Evolutionary conservation across 2,113 vertebrate genomes (phyloP), one percentile per base, ranked within the genome.

Genomic region (Nymphicus hollandicus): DNA sequence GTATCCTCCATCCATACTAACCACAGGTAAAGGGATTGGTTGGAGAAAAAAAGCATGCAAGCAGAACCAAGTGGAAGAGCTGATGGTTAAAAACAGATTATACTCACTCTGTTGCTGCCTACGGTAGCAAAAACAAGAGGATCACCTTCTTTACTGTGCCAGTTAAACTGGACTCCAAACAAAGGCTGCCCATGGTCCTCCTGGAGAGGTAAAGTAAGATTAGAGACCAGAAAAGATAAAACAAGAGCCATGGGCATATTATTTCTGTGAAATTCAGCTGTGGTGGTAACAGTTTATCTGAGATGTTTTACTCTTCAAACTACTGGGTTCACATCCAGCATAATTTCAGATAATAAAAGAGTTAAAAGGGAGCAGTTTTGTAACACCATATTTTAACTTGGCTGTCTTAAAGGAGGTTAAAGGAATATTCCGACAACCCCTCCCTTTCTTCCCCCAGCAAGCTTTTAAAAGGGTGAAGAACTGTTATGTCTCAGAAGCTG

Each of bases 121-220:
- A 99, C 99, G 46, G 99, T 99, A 60, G 99, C 99, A 87, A 99
- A 99, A 92, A 99, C 99, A 58, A 99, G 97, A 5, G 99, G 99
- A 96, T 99, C 99, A 25, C 99, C 99, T 98, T 99, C 99, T 97
- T 99, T 99, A 96, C 99, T 99, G 97, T 99, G 99, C 99, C 99
- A 99, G 96, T 99, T 99, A 95, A 99, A 99, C 91, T 99, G 99
- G 73, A 99, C 99, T 70, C 99, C 99, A 97, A 99, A 99, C 91
- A 99, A 97, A 39, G 99, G 99, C 96, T 99, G 99, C 18, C 98
- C 98, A 83, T 99, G 99, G 96, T 99, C 99, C 97, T 99, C 99
- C 99, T 99, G 95, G 11, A 96, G 70, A 82, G 31, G 25, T 91
- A 82, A 97, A 97, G 35, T 31, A 92, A 86, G 69, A 81, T 72